Base-by-base conservation (phyloP, 1,140 invertebrate species). In the Centruroides sculpturatus region DNA sequence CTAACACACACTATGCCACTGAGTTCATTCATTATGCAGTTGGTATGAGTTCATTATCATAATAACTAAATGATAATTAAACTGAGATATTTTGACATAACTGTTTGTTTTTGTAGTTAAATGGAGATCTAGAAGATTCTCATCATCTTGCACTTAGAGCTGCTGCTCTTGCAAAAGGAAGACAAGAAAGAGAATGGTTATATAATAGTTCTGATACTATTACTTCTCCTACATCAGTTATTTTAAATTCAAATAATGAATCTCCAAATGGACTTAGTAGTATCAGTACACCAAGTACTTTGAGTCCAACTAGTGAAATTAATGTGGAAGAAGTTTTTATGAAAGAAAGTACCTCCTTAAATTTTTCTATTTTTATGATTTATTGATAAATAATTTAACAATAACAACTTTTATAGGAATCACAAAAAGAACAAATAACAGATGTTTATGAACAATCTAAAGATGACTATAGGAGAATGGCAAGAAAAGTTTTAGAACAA, bases 401-500 rank as follows among this genome's bases (percentile, higher is more conserved):
- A 41, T 3, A 41, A 2, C 23, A 23, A 23, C 3, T 41, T 41
- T 41, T 41, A 41, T 41, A 41, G 41, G 41, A 41, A 41, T 5
- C 41, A 6, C 41, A 41, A 41, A 41, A 41, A 41, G 41, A 41
- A 5, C 41, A 41, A 41, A 41, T 41, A 5, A 5, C n/a, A n/a
- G 35, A 48, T 6, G 13, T 47, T 55, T 67, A 71, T 13, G 68
- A 72, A 48, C 57, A 68, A 55, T 70, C 72, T 60, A 66, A 63
- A 49, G 71, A 72, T 52, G 66, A 70, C 47, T 56, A 70, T 7
- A 57, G 71, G 51, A 64, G 68, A 59, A 66, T 67, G 10, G 71
- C 71, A 5, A 55, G 68, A 12, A 68, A 64, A 61, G 35, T 74
- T 46, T 67, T 71, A 59, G 71, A 72, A 56, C 71, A 73, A 51